Evolutionary conservation across 1,140 invertebrate genomes (phyloP).

Genomic region (Caligus rogercresseyi): DNA sequence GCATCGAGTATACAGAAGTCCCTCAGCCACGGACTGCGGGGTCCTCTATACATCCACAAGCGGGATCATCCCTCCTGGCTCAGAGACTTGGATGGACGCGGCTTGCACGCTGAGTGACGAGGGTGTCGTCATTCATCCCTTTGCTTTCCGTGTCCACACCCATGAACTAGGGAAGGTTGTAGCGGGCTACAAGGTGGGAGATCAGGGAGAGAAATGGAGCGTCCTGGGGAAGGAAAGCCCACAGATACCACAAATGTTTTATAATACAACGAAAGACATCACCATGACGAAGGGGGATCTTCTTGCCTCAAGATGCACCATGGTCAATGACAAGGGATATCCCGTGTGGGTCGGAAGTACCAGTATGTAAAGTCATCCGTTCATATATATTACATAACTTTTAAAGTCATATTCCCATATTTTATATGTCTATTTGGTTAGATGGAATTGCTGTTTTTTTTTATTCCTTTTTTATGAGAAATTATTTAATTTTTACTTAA

Average conservation of each 20-base stretch:
- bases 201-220: constrained; percentile 41
- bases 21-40: constrained; percentile 49
- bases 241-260: constrained; percentile 87
- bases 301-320: constrained; percentile 29
- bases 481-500: too few relatives aligned
- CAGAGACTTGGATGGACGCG: constrained; percentile 64
- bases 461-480: too few relatives aligned
- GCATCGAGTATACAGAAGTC: background rate
- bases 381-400: too few relatives aligned
- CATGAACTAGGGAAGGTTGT: constrained; percentile 72
- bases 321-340: constrained; percentile 6
- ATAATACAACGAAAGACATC: constrained; percentile 46
- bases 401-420: too few relatives aligned
- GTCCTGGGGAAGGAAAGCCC: constrained; percentile 79
- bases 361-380: too few relatives aligned
- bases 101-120: constrained; percentile 56
- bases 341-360: constrained; percentile 13
- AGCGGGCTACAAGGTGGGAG: constrained; percentile 56
- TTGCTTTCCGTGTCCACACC: constrained; percentile 86
- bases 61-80: constrained; percentile 50
- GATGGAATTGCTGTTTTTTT: too few relatives aligned
- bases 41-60: constrained; percentile 65
- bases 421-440: too few relatives aligned
- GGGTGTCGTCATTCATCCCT: constrained; percentile 69
- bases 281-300: constrained; percentile 47